A percentile compares a stretch with the other conserved stretches of the same genome.
These are phyloP conservation scores for Eulacestoma nigropectus DNA, from an alignment of 2,113 vertebrate species.

Conservation along the genomic window DNA sequence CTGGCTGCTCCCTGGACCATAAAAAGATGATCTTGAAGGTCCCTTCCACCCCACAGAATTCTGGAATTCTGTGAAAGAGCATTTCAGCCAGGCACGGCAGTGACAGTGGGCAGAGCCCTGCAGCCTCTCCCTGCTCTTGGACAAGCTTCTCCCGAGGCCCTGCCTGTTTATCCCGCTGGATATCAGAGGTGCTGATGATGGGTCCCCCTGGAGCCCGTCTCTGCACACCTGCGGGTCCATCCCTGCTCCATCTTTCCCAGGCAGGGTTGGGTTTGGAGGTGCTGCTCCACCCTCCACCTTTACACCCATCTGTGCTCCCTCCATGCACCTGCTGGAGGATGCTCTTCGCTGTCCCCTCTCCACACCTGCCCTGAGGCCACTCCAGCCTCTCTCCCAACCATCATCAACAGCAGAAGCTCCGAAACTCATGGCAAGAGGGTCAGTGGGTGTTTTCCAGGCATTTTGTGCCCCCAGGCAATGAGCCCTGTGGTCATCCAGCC, in stretches of 20 bases:
- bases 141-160: neutral
- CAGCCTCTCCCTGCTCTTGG: neutral
- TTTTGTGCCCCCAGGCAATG: neutral
- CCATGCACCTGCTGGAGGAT: neutral
- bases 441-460: neutral
- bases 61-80: neutral
- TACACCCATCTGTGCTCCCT: neutral
- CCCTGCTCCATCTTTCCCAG: neutral
- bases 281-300: neutral
- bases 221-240: neutral
- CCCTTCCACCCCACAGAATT: neutral
- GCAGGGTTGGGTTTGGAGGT: neutral
- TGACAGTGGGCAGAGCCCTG: neutral
- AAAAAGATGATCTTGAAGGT: neutral
- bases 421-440: neutral
- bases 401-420: neutral
- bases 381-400: neutral
- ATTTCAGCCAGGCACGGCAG: rapidly evolving
- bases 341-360: neutral
- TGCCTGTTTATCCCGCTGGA: neutral
- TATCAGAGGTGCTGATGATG: neutral
- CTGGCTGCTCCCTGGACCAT: neutral
- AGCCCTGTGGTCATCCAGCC: neutral
- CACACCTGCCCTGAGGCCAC: neutral
- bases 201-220: neutral